Evolutionary conservation across 2,113 vertebrate species (phyloP).

Genomic region (Chaetura pelagica): DNA sequence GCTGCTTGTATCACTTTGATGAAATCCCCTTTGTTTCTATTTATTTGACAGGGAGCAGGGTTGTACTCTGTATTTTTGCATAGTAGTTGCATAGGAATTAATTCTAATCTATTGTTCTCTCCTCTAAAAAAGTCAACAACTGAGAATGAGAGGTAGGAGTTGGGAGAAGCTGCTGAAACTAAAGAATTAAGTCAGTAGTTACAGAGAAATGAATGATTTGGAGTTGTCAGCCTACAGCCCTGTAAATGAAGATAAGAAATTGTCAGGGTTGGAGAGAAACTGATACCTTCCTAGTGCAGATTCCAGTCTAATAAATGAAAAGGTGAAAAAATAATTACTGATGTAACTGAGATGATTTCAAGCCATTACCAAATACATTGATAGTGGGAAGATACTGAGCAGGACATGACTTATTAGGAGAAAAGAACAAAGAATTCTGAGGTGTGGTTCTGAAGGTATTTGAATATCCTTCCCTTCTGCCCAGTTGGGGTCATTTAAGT

Average conservation of each 20-base stretch:
- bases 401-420: neutral
- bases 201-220: neutral
- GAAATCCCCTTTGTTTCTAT: neutral
- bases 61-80: neutral
- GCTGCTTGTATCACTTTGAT: neutral
- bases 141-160: neutral
- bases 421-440: neutral
- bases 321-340: neutral
- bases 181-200: neutral
- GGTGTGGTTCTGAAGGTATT: neutral
- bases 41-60: neutral
- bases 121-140: neutral
- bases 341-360: neutral
- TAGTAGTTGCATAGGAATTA: neutral
- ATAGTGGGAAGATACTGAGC: neutral
- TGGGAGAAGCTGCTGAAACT: neutral
- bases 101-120: neutral
- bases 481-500: neutral
- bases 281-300: neutral
- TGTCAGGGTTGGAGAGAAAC: constrained; percentile 18
- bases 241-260: neutral
- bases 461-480: neutral
- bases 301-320: neutral
- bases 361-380: neutral
- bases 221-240: neutral